Evolutionary conservation across 2,113 vertebrate genomes (phyloP).

Genomic region (Mobula birostris): DNA sequence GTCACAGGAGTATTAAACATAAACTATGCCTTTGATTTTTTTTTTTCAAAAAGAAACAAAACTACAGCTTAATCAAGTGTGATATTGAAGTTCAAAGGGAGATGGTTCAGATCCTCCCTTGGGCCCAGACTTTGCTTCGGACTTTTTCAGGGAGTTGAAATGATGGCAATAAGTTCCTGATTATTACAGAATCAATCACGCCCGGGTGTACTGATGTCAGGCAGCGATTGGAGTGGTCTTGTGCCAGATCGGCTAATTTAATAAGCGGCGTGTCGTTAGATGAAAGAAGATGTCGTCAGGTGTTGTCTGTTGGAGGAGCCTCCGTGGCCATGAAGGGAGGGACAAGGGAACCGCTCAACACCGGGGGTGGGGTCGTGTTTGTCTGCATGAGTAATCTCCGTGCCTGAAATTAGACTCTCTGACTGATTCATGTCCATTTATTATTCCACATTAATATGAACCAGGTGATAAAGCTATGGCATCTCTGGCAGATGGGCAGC

Average conservation of each 20-base stretch:
- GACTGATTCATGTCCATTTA: conserved; percentile 20
- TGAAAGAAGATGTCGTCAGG: conserved; percentile 32
- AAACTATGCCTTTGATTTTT: conserved; percentile 30
- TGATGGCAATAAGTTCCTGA: conserved; percentile 23
- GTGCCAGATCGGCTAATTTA: conserved; percentile 22
- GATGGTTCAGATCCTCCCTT: conserved; percentile 27
- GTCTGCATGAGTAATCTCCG: neutral
- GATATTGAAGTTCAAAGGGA: conserved; percentile 36
- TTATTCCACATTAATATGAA: conserved; percentile 19
- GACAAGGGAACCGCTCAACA: neutral
- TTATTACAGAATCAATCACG: conserved; percentile 25
- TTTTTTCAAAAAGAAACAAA: neutral
- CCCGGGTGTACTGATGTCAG: neutral
- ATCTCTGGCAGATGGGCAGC: neutral
- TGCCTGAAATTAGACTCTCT: neutral
- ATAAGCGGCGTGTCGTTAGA: conserved; percentile 24
- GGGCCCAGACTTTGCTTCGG: neutral
- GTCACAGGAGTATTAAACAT: conserved; percentile 13
- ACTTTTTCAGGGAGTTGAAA: conserved; percentile 23
- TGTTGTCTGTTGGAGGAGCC: conserved; percentile 27
- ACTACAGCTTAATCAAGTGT: conserved; percentile 35
- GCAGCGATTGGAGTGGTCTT: conserved; percentile 6
- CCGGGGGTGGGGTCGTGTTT: neutral
- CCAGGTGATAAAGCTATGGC: neutral
- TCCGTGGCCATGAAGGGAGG: neutral